Evolutionary conservation across 2,113 vertebrate genomes (phyloP), one percentile per base, ranked within the genome.

Genomic region (Dipodomys merriami): DNA sequence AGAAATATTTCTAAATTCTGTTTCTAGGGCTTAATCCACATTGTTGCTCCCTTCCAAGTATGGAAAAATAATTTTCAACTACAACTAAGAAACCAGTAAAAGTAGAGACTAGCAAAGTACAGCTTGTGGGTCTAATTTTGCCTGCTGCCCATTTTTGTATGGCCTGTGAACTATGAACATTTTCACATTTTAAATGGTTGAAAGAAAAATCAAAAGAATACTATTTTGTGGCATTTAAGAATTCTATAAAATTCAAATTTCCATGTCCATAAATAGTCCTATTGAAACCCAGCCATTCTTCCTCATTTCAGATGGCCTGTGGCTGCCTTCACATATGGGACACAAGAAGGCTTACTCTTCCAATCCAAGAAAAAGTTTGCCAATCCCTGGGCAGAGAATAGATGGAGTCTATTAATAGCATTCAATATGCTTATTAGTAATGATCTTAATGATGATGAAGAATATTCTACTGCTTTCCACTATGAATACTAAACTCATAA

Each of bases 151-250:
- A 8, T 72, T 85, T 93, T 78, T 73, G 7, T 44, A 69, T 33
- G 53, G 69, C 71, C 65, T 39, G 44, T 35, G 35, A 93, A 84
- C 57, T 53, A 46, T 89, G 53, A 88, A 87, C 49, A 44, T n/a
- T 88, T 83, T 68, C 35, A 25, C 20, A n/a, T 90, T 93, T 95
- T 82, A 65, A 88, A 81, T 76, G 30, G 11, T 49, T 90, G 4
- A 64, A 53, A 57, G 49, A 57, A 87, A 88, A 79, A 64, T 67
- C 18, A 68, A 77, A 90, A 89, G 22, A 44, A 81, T 60, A 69
- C n/a, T 87, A 90, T 83, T 94, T 87, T 64, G 57, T 82, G 19
- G 79, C 57, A 91, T 44, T 87, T 69, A 22, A 88, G 93, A 93
- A 91, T 53, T 53, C 71, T 33, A 20, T 72, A 33, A 85, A 89